These are phyloP conservation scores for Heliconius erato DNA, from an alignment of 2,888 invertebrate species.

Conservation along the genomic window DNA sequence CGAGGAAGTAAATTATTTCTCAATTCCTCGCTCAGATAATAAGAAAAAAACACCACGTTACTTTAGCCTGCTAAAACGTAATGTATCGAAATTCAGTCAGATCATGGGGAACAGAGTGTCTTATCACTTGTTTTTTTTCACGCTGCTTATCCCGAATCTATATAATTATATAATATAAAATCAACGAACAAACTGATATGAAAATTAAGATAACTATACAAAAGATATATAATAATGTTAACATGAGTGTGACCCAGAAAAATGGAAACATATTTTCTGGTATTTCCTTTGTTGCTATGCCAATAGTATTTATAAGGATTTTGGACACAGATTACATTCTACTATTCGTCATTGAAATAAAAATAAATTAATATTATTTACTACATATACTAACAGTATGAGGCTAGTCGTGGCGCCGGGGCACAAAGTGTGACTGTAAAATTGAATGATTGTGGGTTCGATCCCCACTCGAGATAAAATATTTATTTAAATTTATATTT, in stretches of 20 bases:
- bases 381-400: too few relatives aligned
- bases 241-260: conserved; percentile 18
- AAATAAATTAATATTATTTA: not conserved
- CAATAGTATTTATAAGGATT: conserved; percentile 9
- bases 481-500: too few relatives aligned
- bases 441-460: too few relatives aligned
- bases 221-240: not conserved
- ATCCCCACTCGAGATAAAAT: too few relatives aligned
- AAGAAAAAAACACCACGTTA: too few relatives aligned
- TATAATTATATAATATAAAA: not conserved
- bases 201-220: not conserved
- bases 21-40: too few relatives aligned
- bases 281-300: conserved; percentile 21
- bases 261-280: conserved; percentile 19
- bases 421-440: too few relatives aligned
- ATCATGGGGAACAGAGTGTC: too few relatives aligned
- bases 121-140: too few relatives aligned
- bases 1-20: too few relatives aligned
- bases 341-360: not conserved
- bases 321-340: not conserved
- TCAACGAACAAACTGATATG: not conserved
- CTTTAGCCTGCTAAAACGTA: too few relatives aligned
- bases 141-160: not conserved
- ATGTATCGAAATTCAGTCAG: too few relatives aligned
- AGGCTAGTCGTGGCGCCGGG: not conserved